Evolutionary conservation across 2,888 invertebrate genomes (phyloP), one percentile per base, ranked within the genome.

Genomic region (Amphiduros pacificus): DNA sequence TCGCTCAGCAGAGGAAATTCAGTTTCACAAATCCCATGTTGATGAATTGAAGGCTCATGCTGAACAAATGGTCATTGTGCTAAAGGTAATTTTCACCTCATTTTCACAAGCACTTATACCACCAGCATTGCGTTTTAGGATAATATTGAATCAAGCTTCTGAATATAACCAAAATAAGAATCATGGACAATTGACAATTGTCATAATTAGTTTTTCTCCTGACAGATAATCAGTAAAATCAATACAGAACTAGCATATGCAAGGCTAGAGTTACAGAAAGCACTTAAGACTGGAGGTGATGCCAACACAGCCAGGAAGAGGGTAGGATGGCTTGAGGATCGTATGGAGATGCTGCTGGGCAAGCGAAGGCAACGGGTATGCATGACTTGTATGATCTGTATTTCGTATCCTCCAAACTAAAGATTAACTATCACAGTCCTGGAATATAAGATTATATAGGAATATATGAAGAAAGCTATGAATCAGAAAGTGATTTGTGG

Each of bases 301-400:
- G 63, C 52, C 24, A 50, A 55, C 40, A 22, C 44, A 14, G 74
- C 76, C 22, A 66, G 79, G 27, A 79, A 78, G 64, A 62, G 79
- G 50, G 77, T 79, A 4, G 74, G 74, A 61, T 79, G 78, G 79
- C 60, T 79, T 26, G 78, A 79, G 61, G 77, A 77, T 55, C 71
- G 75, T 32, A 77, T 79, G 75, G 78, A 77, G 24, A 60, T 70
- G 27, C 65, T 64, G n/a, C 50, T 64, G 17, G 64, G 66, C 22
- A 64, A 61, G 22, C 49, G 52, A 32, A 26, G 59, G 32, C n/a
- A n/a, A n/a, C n/a, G n/a, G n/a, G n/a, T n/a, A n/a, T n/a, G n/a
- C n/a, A n/a, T n/a, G n/a, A n/a, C n/a, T n/a, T n/a, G n/a, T n/a
- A n/a, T n/a, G n/a, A n/a, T n/a, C n/a, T n/a, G n/a, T n/a, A n/a